Percentiles rank a stretch among this genome's conserved stretches.
These are phyloP conservation scores for Macrochelys suwanniensis DNA, from an alignment of 2,797 vertebrate species.

Conservation along the genomic window DNA sequence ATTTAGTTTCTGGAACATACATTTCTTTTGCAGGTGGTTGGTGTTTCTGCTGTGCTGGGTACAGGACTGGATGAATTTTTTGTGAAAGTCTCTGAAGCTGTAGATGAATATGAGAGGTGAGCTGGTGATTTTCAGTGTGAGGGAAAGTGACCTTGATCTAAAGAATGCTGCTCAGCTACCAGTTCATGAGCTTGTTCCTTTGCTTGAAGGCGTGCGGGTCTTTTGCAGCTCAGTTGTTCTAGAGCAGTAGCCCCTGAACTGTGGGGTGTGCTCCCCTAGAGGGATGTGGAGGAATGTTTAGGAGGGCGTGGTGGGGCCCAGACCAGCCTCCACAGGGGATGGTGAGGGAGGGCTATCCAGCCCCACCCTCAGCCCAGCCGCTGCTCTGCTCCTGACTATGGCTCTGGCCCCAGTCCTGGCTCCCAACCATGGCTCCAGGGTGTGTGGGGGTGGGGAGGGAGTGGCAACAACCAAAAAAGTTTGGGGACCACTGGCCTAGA, in stretches of 20 bases:
- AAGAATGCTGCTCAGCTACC: neutral
- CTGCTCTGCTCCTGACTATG: too few species aligned
- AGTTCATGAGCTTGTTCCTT: neutral
- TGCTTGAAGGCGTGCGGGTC: neutral
- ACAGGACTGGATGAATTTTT: constrained; percentile 93
- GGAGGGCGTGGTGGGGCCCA: too few species aligned
- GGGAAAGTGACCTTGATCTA: neutral
- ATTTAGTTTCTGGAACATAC: neutral
- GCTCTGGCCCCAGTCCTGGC: too few species aligned
- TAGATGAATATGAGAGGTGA: constrained; percentile 93
- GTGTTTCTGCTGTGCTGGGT: constrained; percentile 93
- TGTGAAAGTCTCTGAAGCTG: constrained; percentile 89
- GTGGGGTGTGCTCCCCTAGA: too few species aligned
- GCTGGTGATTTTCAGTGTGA: neutral
- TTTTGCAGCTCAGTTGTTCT: neutral
- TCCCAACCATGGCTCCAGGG: neutral
- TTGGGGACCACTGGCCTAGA: neutral
- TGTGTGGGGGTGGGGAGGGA: neutral
- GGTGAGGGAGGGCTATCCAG: too few species aligned
- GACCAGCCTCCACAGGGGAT: too few species aligned
- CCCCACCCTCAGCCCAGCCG: too few species aligned
- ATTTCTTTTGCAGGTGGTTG: constrained; percentile 88
- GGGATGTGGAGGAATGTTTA: too few species aligned
- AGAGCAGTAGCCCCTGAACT: neutral
- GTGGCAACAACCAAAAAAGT: neutral